Evolutionary conservation across 2,797 vertebrate genomes (phyloP), one percentile per base, ranked within the genome.

Genomic region (Pteropus rufus): DNA sequence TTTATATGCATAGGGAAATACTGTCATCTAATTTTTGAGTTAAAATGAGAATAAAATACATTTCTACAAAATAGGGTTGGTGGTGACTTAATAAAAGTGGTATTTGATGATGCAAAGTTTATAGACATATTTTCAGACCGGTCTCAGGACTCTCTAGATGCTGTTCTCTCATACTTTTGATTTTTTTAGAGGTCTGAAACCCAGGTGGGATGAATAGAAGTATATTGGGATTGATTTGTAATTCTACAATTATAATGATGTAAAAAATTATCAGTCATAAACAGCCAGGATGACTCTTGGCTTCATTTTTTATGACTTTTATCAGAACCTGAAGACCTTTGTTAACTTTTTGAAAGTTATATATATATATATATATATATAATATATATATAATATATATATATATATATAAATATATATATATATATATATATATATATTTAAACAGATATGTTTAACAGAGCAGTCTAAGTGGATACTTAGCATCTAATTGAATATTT

Each of bases 1-100:
- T 56, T 79, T 87, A 83, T 19, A 65, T 46, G 81, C 39, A 62
- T 4, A 62, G 15, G 81, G 39, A 92, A 56, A 77, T 46, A 41
- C 9, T 16, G 0, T 67, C 54, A 84, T 21, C 31, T 91, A 19
- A 73, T 67, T 46, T 75, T 84, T 56, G 7, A 85, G n/a, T 92
- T 88, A 91, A 83, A 87, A 34, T 93, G 29, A 86, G 75, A 87
- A 69, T 73, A 84, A 89, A 70, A 67, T 49, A n/a, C 3, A 79
- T 75, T 94, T 93, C 44, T 93, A 64, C 7, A 75, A 93, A 76
- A 80, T 54, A 79, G 21, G 39, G 39, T 21, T 79, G 5, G 3
- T 31, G 11, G 3, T 88, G 4, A 8, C 7, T 94, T 75, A 69
- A 56, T 1, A 49, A 73, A 89, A 82, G 14, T 73, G 54, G 11